Base-by-base conservation (phyloP, 1,140 invertebrate species). In the Aradophagus sp. region DNA sequence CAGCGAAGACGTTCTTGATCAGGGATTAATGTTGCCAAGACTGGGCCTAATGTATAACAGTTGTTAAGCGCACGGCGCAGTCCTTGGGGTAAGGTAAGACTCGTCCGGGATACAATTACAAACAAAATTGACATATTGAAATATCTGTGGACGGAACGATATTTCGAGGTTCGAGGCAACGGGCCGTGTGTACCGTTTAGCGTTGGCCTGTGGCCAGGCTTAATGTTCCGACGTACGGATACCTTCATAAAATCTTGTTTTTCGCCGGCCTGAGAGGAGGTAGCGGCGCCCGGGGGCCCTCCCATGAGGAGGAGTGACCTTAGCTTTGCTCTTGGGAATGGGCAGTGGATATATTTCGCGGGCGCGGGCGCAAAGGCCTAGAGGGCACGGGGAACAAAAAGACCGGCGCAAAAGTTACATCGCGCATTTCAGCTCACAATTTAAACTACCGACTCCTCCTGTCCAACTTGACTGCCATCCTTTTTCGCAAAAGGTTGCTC, bases 291-390 rank as follows among this genome's bases (percentile, higher is more conserved):
- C 65, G 77, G 78, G 84, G 84, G 83, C 78, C 83, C 84, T 85
- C 83, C 83, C 84, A 85, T 83, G 80, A 81, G 79, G 75, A 78
- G 81, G 78, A 84, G 81, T 84, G 83, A 86, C 84, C 84, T 81
- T 79, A 75, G 75, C 76, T 78, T 81, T 76, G 79, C 78, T 79
- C 79, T 79, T 81, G 79, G 79, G 80, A 82, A 84, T 81, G 77
- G 68, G 76, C 66, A 75, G 73, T 75, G 69, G 70, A 76, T 72
- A 70, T 73, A 53, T 75, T 74, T 73, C 63, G 67, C 73, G 66
- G 56, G 62, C 26, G 55, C 74, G 70, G 67, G 69, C 65, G 73
- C 69, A 72, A 73, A 70, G 59, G 63, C 66, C 70, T 65, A 48
- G 31, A 67, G 58, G 55, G 31, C 47, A 42, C 55, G 52, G 52